phyloP scores from a whole-genome alignment of 1,140 invertebrate species.

The Brachionus asplanchnoidis region DNA sequence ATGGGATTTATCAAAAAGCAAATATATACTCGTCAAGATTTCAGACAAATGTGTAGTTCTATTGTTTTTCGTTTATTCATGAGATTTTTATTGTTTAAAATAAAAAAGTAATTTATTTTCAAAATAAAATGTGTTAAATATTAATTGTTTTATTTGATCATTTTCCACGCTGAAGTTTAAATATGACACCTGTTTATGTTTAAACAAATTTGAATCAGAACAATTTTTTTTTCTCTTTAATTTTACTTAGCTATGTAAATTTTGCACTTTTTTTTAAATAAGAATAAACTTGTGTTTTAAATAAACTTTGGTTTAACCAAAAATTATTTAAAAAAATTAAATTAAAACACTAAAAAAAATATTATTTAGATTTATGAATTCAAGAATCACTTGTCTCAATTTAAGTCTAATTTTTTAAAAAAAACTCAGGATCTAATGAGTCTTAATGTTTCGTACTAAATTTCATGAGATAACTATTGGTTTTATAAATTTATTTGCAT shows the following conservation, averaged over 20 bases:
- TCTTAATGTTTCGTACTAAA: too few relatives aligned
- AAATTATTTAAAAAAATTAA: too few relatives aligned
- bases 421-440: too few relatives aligned
- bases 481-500: too few relatives aligned
- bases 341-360: too few relatives aligned
- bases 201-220: not conserved
- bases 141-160: not conserved
- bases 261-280: not conserved
- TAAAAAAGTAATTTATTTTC: not conserved
- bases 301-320: too few relatives aligned
- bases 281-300: too few relatives aligned
- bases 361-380: too few relatives aligned
- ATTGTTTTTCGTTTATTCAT: not conserved
- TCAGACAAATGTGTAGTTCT: slow-evolving; percentile 20
- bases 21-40: slow-evolving; percentile 28
- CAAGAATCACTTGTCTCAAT: too few relatives aligned
- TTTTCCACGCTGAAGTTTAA: not conserved
- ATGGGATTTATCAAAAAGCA: slow-evolving; percentile 23
- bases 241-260: not conserved
- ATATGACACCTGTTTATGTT: not conserved
- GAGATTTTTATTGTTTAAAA: not conserved
- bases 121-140: slow-evolving; percentile 14
- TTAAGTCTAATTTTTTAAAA: too few relatives aligned
- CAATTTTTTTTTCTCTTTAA: too few relatives aligned
- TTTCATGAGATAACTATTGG: too few relatives aligned